These are phyloP conservation scores for Rhagoletis pomonella DNA, from an alignment of 1,140 invertebrate species.

Conservation along the genomic window DNA sequence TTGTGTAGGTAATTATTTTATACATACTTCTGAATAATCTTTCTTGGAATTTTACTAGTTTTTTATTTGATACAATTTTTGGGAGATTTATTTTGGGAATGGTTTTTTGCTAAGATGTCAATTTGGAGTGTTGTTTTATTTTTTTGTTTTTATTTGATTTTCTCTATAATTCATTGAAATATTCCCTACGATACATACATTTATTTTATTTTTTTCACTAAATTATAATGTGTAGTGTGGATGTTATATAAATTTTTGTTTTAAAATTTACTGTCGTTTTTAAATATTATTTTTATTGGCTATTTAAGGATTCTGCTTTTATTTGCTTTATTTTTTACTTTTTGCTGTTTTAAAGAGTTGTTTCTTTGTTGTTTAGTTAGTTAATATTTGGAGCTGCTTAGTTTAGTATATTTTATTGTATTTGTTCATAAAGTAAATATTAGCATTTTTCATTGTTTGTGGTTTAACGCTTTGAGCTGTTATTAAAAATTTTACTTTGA, in stretches of 20 bases:
- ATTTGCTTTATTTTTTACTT: background rate
- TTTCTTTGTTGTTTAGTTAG: background rate
- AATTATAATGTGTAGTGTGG: background rate
- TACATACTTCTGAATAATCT: background rate
- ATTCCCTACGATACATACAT: conserved; percentile 11
- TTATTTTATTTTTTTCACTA: background rate
- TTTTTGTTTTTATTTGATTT: too few species aligned
- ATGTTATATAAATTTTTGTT: background rate
- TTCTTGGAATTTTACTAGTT: background rate
- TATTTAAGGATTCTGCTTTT: background rate
- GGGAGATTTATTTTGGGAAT: background rate
- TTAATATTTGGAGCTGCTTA: background rate
- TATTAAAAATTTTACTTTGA: background rate
- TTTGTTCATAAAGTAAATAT: background rate
- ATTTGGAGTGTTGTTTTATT: too few species aligned
- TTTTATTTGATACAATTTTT: too few species aligned
- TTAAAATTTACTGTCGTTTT: background rate
- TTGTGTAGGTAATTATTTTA: background rate
- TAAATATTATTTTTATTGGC: background rate
- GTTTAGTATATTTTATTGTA: background rate
- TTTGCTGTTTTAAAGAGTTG: too few species aligned
- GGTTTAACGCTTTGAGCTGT: background rate
- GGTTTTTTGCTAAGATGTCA: background rate
- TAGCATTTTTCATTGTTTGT: background rate
- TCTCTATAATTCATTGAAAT: conserved; percentile 19